Evolutionary conservation across 92 coral and sea anemone species (phyloP), one percentile per base, ranked within the genome.

Genomic region (Galaxea fascicularis): DNA sequence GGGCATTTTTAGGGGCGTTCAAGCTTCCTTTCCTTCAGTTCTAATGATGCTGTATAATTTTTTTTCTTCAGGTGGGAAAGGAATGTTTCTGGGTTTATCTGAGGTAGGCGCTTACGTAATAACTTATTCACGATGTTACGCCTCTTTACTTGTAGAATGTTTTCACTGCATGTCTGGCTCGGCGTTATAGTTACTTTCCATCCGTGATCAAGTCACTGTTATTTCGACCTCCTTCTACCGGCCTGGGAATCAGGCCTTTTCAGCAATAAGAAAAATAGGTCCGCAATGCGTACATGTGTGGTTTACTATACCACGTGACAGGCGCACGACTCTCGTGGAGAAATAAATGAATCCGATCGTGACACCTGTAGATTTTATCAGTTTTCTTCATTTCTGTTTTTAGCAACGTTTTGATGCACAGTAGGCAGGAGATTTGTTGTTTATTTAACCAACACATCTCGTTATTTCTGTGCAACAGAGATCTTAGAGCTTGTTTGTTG

Each of bases 351-450:
- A n/a, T n/a, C n/a, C n/a, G n/a, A n/a, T n/a, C 8, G 54, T 49
- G 54, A 49, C 54, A 15, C 10, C 54, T 49, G 10, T 49, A 49
- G 54, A 49, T 8, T 49, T 49, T 49, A 9, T 49, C 10, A 8
- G 8, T 49, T 49, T 15, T 49, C 54, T 49, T 49, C 15, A 49
- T 15, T 15, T 49, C 10, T 49, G 54, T 15, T 9, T 15, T 49
- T 15, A 15, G 15, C 8, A 49, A 4, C 24, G 51, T 6, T 26
- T 25, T 14, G 8, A 28, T 66, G 92, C 90, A 79, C 87, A 86
- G 85, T 75, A 86, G 93, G 90, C 88, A 86, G 93, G 90, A 90
- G 93, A 82, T 89, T 73, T 3, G 39, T 86, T 76, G 65, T 79
- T 68, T 25, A 28, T 70, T 53, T 7, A 69, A 79, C 85, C 66